Percentiles rank a stretch among this genome's conserved stretches.
Evolutionary conservation across 2,797 vertebrate species (phyloP).

Genomic region (Bovichtus diacanthus): DNA sequence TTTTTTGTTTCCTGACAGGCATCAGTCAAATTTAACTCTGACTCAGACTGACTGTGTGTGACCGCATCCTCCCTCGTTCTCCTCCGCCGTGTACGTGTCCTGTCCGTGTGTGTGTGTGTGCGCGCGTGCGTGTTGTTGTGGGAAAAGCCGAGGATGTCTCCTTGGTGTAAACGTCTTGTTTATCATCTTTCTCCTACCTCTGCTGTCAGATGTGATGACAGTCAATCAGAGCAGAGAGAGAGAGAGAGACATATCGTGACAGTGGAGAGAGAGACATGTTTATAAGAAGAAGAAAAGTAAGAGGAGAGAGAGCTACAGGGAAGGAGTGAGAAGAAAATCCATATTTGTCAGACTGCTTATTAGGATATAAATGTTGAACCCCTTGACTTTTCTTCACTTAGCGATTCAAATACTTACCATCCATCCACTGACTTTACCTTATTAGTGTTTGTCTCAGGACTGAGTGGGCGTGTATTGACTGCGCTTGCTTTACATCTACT

Average conservation of each 20-base stretch:
- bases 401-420: not conserved
- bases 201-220: conserved; percentile 69
- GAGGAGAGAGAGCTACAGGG: not conserved
- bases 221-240: conserved; percentile 51
- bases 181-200: conserved; percentile 50
- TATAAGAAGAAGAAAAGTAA: conserved; percentile 1
- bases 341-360: not conserved
- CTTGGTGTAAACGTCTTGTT: conserved; percentile 65
- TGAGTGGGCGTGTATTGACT: not conserved
- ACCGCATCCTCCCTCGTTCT: not conserved
- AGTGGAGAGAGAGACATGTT: not conserved
- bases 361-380: not conserved
- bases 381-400: not conserved
- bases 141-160: conserved; percentile 27
- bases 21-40: conserved; percentile 25
- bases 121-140: conserved; percentile 7
- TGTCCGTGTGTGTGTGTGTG: conserved; percentile 11
- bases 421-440: not conserved
- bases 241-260: not conserved
- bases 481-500: not conserved
- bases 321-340: not conserved
- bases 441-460: not conserved
- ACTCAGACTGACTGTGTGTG: not conserved
- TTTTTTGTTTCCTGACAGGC: conserved; percentile 15
- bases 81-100: not conserved